Base-by-base conservation (phyloP, 2,113 vertebrate species). In the Psilopsiagon aymara region DNA sequence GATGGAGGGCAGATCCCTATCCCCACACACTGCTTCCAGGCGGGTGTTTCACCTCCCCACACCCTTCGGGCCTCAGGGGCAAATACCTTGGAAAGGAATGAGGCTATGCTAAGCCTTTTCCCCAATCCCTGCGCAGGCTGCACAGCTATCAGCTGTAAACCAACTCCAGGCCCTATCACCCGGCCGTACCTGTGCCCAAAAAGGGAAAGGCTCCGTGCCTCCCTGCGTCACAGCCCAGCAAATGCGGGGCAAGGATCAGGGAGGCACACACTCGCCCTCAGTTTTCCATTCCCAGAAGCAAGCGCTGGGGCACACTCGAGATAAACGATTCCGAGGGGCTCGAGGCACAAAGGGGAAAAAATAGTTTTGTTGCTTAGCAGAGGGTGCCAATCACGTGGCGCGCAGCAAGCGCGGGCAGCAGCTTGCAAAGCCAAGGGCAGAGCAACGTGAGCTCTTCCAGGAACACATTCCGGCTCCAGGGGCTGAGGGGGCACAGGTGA, bases 321-420 rank as follows among this genome's bases (percentile, higher is more conserved):
- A 95, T 87, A 82, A 95, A 95, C 62, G 62, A 91, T 96, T 95
- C 82, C 84, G 91, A 79, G 84, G 73, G 80, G 70, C 25, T 91
- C 39, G 66, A 92, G 91, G 92, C 47, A 91, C 83, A 85, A 94
- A 89, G 74, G 62, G 86, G 86, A 86, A 89, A 84, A 90, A 92
- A 88, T 37, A 93, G 78, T 83, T 82, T 16, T 47, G 75, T 31
- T 86, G 88, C 88, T 82, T 74, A 70, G 82, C 39, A 24, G 46
- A 83, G 76, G 21, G 63, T 55, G 90, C 88, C 68, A 44, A 64
- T 90, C 94, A 91, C 16, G 0, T 1, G 71, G 84, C 4, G 0
- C 0, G 4, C 37, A 75, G 76, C 15, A 24, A 21, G 64, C 14
- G 0, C 0, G 2, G 76, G 39, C 53, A 18, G 63, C 44, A 74